Evolutionary conservation across 2,113 vertebrate species (phyloP), one percentile per base, ranked within the genome.

Genomic region (Albula glossodonta): DNA sequence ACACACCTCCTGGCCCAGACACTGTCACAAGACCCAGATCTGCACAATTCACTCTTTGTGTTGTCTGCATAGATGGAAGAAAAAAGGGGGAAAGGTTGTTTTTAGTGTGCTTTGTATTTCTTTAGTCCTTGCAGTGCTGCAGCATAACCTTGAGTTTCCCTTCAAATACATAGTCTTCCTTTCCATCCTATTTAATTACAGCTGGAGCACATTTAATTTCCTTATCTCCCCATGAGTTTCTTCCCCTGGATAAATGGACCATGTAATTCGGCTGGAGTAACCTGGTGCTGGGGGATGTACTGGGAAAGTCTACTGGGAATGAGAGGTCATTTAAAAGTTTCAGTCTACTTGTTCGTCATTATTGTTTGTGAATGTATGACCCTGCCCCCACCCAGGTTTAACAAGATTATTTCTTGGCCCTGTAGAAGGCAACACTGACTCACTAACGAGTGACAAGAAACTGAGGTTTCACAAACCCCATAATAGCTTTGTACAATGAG

Each of bases 1-100:
- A 57, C 48, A 81, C 57, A 89, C 86, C 84, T 92, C 83, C 83
- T 85, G 49, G 81, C 86, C 84, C 77, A 56, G 91, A 93, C 87
- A 90, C 89, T 89, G 93, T 95, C 95, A 95, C 92, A 94, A 95
- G 94, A 94, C 93, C 93, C 91, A 91, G 89, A 93, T 93, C 90
- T 90, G 85, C 92, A 95, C 93, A 95, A 93, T 87, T 86, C 88
- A 87, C 87, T 92, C 93, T 94, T 95, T 94, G 94, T 94, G 88
- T 90, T 90, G 85, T 87, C 86, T 86, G 84, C 77, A 83, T 52
- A 51, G 51, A 81, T 70, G 52, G 83, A 84, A 66, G 84, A 78
- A 25, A 50, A 41, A 79, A 48, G 84, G 22, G 78, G 83, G 10
- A 74, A 78, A 48, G 88, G 87, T 49, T 78, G 4, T 56, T 87